These are phyloP conservation scores for Euura lappo DNA, from an alignment of 1,140 invertebrate species.

Conservation along the genomic window DNA sequence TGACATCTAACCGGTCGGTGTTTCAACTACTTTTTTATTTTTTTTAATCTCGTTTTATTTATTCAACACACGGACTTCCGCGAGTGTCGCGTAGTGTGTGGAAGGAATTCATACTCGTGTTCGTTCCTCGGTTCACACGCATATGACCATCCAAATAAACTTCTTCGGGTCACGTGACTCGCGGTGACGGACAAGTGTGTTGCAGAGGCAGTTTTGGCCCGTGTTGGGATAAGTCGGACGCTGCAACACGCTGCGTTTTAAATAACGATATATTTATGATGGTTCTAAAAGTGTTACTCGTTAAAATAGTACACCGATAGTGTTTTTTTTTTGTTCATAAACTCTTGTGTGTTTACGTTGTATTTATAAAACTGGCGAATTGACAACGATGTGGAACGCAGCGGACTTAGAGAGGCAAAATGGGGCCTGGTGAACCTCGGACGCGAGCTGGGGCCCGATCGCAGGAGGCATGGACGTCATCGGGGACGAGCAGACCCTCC, in stretches of 20 bases:
- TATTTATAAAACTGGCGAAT: not conserved
- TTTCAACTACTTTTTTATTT: not conserved
- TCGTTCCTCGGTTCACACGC: not conserved
- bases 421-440: conserved; percentile 54
- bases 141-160: conserved; percentile 7
- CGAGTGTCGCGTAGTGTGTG: not conserved
- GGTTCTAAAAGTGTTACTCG: not conserved
- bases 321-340: not conserved
- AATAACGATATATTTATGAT: not conserved
- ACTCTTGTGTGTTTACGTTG: not conserved
- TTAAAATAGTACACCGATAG: not conserved
- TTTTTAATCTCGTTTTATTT: not conserved
- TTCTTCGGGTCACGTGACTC: not conserved
- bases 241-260: not conserved
- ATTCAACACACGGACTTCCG: conserved; percentile 3
- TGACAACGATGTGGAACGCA: conserved; percentile 39
- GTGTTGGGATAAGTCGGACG: conserved; percentile 1
- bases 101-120: not conserved
- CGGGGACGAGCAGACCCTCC: conserved; percentile 58
- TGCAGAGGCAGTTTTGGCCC: not conserved
- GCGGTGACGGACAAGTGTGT: conserved; percentile 3
- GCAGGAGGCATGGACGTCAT: conserved; percentile 57
- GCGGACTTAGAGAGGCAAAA: conserved; percentile 43
- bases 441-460: conserved; percentile 42
- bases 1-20: not conserved